Evolutionary conservation across 2,888 invertebrate genomes (phyloP).

Genomic region (Plebejus argus): DNA sequence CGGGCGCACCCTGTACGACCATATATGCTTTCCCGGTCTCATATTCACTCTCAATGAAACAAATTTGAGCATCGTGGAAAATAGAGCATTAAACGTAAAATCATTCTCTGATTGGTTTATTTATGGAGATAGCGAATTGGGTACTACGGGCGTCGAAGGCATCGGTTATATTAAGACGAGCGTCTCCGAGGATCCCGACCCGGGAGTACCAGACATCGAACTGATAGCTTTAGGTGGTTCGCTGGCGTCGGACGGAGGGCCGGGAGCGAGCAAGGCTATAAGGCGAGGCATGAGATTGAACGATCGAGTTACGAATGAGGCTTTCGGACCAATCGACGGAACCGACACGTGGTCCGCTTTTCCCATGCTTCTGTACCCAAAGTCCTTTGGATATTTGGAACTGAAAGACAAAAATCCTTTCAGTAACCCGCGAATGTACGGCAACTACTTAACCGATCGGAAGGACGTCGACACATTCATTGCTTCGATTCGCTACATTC

Average conservation of each 20-base stretch:
- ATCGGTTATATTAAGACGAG: constrained; percentile 84
- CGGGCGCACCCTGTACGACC: constrained; percentile 84
- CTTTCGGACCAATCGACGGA: constrained; percentile 78
- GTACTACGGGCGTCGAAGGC: constrained; percentile 84
- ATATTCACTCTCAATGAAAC: constrained; percentile 67
- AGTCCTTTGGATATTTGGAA: constrained; percentile 85
- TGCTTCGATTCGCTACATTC: constrained; percentile 82
- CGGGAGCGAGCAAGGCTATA: constrained; percentile 63
- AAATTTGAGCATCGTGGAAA: constrained; percentile 59
- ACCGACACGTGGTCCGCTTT: constrained; percentile 82
- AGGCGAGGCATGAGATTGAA: constrained; percentile 79
- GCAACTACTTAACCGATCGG: constrained; percentile 88
- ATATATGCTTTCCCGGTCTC: constrained; percentile 78
- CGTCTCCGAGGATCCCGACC: constrained; percentile 77
- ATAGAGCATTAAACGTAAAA: constrained; percentile 45
- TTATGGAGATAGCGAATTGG: constrained; percentile 68
- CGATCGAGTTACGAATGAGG: constrained; percentile 76
- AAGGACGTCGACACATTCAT: constrained; percentile 81
- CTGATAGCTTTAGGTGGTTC: constrained; percentile 83
- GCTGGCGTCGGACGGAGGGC: constrained; percentile 81
- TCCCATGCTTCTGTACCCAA: constrained; percentile 87
- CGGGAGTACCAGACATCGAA: constrained; percentile 84
- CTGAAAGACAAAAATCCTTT: constrained; percentile 87
- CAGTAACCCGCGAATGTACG: constrained; percentile 88
- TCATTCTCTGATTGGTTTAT: constrained; percentile 57